A percentile compares a stretch with the other conserved stretches of the same genome.
These are phyloP conservation scores for Pterostichus niger DNA, from an alignment of 2,888 invertebrate genomes.

Conservation along the genomic window DNA sequence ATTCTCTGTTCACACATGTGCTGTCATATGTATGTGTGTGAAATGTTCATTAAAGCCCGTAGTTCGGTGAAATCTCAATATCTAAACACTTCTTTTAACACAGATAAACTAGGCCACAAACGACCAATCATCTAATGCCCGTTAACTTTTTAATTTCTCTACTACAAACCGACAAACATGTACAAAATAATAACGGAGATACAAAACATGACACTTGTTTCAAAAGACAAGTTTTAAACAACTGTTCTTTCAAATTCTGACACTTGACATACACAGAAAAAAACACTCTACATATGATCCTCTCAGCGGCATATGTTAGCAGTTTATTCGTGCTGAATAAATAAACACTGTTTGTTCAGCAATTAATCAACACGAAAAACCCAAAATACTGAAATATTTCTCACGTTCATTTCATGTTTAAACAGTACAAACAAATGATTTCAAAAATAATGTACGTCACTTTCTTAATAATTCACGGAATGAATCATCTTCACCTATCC, in stretches of 20 bases:
- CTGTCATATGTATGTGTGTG: no score
- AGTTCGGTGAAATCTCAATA: constrained; percentile 53
- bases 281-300: neutral
- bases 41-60: constrained; percentile 22
- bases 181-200: constrained; percentile 18
- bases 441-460: no score
- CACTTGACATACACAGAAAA: constrained; percentile 5
- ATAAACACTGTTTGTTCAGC: no score
- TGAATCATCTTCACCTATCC: constrained; percentile 42
- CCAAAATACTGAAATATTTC: no score
- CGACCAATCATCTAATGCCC: constrained; percentile 40
- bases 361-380: no score
- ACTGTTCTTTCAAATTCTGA: neutral
- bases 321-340: no score
- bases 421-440: no score
- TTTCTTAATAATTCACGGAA: constrained; percentile 1
- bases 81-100: constrained; percentile 43
- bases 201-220: constrained; percentile 2
- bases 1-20: neutral
- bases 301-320: neutral
- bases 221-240: neutral
- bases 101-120: constrained; percentile 59
- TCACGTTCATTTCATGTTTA: no score
- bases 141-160: constrained; percentile 55
- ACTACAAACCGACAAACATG: constrained; percentile 22